Base-by-base conservation (phyloP, 2,888 invertebrate genomes). In the Hypercompe scribonia region DNA sequence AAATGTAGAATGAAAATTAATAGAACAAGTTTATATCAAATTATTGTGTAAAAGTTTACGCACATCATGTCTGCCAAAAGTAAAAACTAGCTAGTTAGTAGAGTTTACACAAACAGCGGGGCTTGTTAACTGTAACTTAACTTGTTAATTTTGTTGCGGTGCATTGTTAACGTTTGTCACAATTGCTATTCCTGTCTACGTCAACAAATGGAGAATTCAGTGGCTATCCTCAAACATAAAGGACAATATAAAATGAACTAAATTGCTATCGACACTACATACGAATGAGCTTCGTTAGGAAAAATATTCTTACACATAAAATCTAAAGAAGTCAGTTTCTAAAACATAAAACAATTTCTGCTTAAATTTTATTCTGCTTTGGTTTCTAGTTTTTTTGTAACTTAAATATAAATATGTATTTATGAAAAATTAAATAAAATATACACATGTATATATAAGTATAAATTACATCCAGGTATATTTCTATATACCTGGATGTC, bases 61-160 rank as follows among this genome's bases (percentile, higher is more conserved):
- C 75, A 84, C 86, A 82, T 84, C 85, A 83, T 82, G 73, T 86
- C 81, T 82, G 79, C 75, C 83, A 77, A 80, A 83, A 89, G 88
- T 91, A 93, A 93, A 92, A 92, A 92, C 90, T 86, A 89, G 88
- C 91, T 93, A 92, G 94, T 94, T 94, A 93, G 90, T 76, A 79
- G 87, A 94, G 92, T 93, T 93, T 93, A 94, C 92, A 92, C 92
- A 92, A 92, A 92, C 92, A 91, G 86, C 76, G 83, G 76, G 82
- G 90, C 91, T 94, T 91, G 93, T 93, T 94, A 93, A 94, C 92
- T 92, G 92, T 93, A 92, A 94, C 88, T 90, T 91, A 89, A 91
- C 92, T 94, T 92, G 94, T 94, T 95, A 92, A 93, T 93, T 94
- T 92, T 90, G 92, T 92, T 92, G 87, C 85, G 88, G 84, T 79